Evolutionary conservation across 2,888 invertebrate genomes (phyloP), one percentile per base, ranked within the genome.

Genomic region (Aplocera efformata): DNA sequence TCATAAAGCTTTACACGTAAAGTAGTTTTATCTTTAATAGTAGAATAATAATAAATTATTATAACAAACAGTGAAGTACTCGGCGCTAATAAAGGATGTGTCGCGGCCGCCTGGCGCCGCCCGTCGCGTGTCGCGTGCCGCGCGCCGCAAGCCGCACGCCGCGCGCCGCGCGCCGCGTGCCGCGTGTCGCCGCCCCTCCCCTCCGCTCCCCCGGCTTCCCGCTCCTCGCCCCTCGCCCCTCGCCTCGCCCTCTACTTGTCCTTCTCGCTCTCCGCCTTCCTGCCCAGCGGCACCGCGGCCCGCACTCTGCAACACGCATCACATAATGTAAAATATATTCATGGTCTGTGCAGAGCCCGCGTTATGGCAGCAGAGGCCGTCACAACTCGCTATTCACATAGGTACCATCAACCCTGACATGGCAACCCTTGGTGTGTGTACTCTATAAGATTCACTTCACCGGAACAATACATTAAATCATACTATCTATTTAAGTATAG

Each of bases 241-340:
- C 23, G 29, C 31, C 80, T 41, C 48, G 32, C 47, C 37, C 60
- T 78, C 90, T 94, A 94, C 90, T 95, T 94, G 88, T 95, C 94
- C 90, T 96, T 96, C 75, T 94, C 93, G 70, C 93, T 92, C 76
- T 96, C 95, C 57, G 91, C 76, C 89, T 95, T 96, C 90, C 95
- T 94, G 80, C 96, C 96, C 79, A 96, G 92, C 53, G 96, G 96
- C 81, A 96, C 92, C 62, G 95, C 95, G 65, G 94, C 94, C 81
- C 94, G 94, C 67, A 96, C 94, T 81, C 96, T 96, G 89, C 21
- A 86, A 88, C 31, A 42, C 13, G 13, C 24, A 32, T 26, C 11
- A 17, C 26, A 22, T 11, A 43, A 24, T 32, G 11, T 4, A n/a
- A n/a, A n/a, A n/a, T n/a, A n/a, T n/a, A n/a, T n/a, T n/a, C n/a